phyloP scores from a whole-genome alignment of 2,113 vertebrate species.

The Platichthys flesus region DNA sequence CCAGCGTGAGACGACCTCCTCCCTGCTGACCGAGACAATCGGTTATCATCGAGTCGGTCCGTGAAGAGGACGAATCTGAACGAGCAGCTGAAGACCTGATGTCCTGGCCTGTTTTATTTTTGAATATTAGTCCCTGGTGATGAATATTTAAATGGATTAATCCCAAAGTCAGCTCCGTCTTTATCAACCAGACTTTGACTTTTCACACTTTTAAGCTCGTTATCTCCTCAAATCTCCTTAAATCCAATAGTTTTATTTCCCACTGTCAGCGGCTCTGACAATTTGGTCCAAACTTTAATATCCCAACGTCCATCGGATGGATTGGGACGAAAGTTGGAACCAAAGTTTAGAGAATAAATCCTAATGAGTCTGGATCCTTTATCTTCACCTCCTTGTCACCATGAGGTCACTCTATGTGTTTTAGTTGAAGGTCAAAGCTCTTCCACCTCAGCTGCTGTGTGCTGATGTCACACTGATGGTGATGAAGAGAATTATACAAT shows the following conservation, averaged over 20 bases:
- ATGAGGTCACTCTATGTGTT: not conserved
- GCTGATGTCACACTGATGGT: no score
- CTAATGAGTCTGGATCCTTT: not conserved
- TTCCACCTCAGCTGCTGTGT: no score
- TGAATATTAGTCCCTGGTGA: not conserved
- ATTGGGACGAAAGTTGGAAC: not conserved
- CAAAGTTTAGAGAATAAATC: no score
- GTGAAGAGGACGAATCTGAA: not conserved
- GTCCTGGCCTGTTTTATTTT: not conserved
- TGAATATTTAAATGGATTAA: not conserved
- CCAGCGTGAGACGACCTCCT: not conserved
- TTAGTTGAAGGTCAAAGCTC: not conserved
- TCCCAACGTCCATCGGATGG: not conserved
- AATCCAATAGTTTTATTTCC: not conserved
- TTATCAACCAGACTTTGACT: not conserved
- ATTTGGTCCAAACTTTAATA: not conserved
- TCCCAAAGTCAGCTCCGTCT: not conserved
- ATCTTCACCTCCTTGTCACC: not conserved
- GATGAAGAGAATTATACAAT: no score
- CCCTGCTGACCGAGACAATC: accelerated
- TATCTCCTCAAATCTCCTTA: not conserved
- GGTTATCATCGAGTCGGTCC: not conserved
- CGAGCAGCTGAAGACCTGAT: not conserved
- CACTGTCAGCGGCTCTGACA: not conserved
- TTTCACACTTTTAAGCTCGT: slow-evolving; percentile 4